Conservation (phyloP, 64 coral and sea anemone species). For the Montipora sp. region DNA sequence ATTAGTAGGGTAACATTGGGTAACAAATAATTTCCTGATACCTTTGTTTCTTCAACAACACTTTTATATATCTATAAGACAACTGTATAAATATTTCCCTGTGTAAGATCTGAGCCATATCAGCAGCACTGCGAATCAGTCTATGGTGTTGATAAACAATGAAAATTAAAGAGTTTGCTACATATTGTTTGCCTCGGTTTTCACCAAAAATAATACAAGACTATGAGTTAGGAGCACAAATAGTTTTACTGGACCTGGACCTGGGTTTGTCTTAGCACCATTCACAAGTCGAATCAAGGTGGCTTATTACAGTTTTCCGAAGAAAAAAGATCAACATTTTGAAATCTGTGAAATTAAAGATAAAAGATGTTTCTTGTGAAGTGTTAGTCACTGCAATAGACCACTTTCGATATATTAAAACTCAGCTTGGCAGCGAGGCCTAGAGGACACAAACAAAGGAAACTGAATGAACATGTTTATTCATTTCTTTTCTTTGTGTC, state of each 20-base stretch:
- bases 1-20: neutral
- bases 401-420: too few relatives aligned
- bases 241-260: neutral
- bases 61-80: neutral
- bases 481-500: too few relatives aligned
- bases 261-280: neutral
- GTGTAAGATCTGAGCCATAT: neutral
- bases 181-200: neutral
- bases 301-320: too few relatives aligned
- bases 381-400: too few relatives aligned
- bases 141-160: neutral
- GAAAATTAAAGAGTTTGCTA: neutral
- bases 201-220: neutral
- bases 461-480: too few relatives aligned
- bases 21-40: constrained; percentile 1
- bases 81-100: neutral
- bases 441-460: too few relatives aligned
- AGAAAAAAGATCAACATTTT: too few relatives aligned
- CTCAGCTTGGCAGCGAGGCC: too few relatives aligned
- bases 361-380: too few relatives aligned
- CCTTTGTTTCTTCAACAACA: constrained; percentile 21
- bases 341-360: too few relatives aligned
- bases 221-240: neutral
- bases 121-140: neutral
- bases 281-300: too few relatives aligned